Base-by-base conservation (phyloP, 2,797 vertebrate species). In the Hirundo rustica region DNA sequence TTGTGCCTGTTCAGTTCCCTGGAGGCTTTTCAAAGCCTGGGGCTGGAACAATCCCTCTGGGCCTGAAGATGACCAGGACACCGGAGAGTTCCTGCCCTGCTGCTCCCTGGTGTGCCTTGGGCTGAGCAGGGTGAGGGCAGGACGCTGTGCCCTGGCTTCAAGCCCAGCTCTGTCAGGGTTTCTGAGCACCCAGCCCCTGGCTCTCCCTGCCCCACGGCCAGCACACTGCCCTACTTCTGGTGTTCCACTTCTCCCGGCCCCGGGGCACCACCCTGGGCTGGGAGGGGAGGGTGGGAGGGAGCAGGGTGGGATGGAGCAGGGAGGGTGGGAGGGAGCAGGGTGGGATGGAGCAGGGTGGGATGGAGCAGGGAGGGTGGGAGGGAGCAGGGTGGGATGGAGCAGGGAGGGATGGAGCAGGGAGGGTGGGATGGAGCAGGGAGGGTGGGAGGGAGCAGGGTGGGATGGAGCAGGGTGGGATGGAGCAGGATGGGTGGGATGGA, bases 251-350 rank as follows among this genome's bases (percentile, higher is more conserved):
- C 23, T 57, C 62, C 22, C 0, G 2, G 48, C 13, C 70, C 53
- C 25, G 42, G 2, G 0, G 34, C 5, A 6, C 47, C 0, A 0
- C 25, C 73, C 66, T 5, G 47, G 70, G 67, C 45, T 45, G 36
- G 0, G 0, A 51, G 57, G 48, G 7, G 13, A 19, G 47, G 48
- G 18, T 40, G 38, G 62, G 40, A 4, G 7, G 30, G 65, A 3
- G n/a, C 64, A 47, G 64, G 23, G 3, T n/a, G 42, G 38, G 38
- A 38, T 10, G 36, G 36, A 38, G 36, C 36, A 10, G 36, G 36
- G 36, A 36, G n/a, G n/a, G n/a, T n/a, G n/a, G n/a, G n/a, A n/a
- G n/a, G n/a, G n/a, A n/a, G n/a, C n/a, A 45, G 42, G 40, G 29
- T 62, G 55, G 55, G 54, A 25, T 29, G 50, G 26, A 2, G 13